Base-by-base conservation (phyloP, 2,797 vertebrate genomes). In the Pipistrellus nathusii region DNA sequence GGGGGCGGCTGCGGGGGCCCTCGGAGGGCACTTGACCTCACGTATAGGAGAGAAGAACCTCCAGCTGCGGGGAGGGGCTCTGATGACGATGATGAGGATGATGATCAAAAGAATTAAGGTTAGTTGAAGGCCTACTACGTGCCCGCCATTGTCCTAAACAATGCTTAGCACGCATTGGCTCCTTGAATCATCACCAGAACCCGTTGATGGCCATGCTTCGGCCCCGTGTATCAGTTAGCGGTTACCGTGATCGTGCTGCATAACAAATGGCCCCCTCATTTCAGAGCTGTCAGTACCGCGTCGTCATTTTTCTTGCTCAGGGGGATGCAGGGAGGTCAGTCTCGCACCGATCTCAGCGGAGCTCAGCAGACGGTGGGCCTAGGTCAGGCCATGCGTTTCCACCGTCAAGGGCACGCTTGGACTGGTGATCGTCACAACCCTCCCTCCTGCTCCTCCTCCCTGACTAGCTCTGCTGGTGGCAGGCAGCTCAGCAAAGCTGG, bases 11-110 rank as follows among this genome's bases (percentile, higher is more conserved):
- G 53, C 59, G 9, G 38, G 38, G 75, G 93, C 17, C 94, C 93
- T 80, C 8, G 59, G 90, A 91, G 94, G 92, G 57, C 62, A 69
- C 73, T 91, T 95, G 95, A 95, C 95, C 96, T 85, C 48, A 4
- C 25, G 48, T 5, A 1, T 4, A 81, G 48, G 51, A 59, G 66
- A 44, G 14, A 13, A 18, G 72, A 72, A 23, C 4, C 64, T 69
- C 68, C 46, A 21, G 44, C 59, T 62, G 25, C 2, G 38, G 20
- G 35, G 64, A 62, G 76, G 12, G 4, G 23, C 53, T 23, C 11
- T 0, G 44, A 59, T 9, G 32, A 87, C 0, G 48, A 57, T 3
- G 35, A 44, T 14, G 32, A 44, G 11, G 32, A 66, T 15, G 44
- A 69, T 15, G 44, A 75, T 7, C 41, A 55, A 77, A 66, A 32